Conservation (phyloP, 92 coral and sea anemone species). For the Paramuricea clavata region DNA sequence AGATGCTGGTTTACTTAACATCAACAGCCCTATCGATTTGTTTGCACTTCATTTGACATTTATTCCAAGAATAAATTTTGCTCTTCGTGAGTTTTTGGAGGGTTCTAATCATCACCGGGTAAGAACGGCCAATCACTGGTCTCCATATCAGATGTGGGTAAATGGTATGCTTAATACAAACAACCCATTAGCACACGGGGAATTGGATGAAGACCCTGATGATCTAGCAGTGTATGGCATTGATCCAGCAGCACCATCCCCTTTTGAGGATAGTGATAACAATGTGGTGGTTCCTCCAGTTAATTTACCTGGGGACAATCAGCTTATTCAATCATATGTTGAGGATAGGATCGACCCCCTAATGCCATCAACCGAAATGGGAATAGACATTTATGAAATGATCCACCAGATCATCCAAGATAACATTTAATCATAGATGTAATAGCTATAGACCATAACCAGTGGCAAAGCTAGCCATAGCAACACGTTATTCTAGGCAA, state of each 20-base stretch:
- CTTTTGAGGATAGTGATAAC: slow-evolving; percentile 52
- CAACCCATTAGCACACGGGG: slow-evolving; percentile 56
- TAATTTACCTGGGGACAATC: slow-evolving; percentile 33
- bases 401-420: slow-evolving; percentile 51
- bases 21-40: slow-evolving; percentile 29
- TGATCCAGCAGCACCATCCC: slow-evolving; percentile 52
- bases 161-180: slow-evolving; percentile 42
- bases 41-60: slow-evolving; percentile 49
- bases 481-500: no score
- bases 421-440: no score
- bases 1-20: slow-evolving; percentile 54
- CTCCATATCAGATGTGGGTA: slow-evolving; percentile 58
- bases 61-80: slow-evolving; percentile 49
- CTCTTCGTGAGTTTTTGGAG: slow-evolving; percentile 54
- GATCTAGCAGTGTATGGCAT: slow-evolving; percentile 48
- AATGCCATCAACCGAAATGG: slow-evolving; percentile 67
- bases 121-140: slow-evolving; percentile 51
- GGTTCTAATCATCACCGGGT: slow-evolving; percentile 43
- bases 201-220: slow-evolving; percentile 49
- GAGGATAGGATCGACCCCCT: slow-evolving; percentile 62
- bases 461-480: no score
- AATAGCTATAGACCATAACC: no score
- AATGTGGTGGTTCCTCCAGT: slow-evolving; percentile 56
- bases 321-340: slow-evolving; percentile 49
- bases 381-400: slow-evolving; percentile 57